A percentile compares a stretch with the other conserved stretches of the same genome.
Conservation (phyloP, 2,888 invertebrate genomes). For the Leptinotarsa juncta region DNA sequence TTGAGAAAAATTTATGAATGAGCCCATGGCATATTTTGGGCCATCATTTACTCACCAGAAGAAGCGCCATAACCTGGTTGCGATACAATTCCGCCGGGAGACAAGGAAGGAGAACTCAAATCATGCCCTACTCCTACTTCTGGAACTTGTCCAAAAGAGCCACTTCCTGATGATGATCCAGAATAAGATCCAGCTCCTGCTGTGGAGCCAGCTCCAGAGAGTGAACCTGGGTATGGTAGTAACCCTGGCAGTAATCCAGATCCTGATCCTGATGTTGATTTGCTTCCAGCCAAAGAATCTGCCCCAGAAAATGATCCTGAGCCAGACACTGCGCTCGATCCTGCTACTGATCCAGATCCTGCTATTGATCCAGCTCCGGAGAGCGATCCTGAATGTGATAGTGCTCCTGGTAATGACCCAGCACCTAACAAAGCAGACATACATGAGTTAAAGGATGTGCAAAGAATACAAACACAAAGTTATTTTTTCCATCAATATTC, state of each 20-base stretch:
- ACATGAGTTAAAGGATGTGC: too few relatives aligned
- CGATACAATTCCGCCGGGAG: background rate
- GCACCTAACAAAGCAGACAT: too few relatives aligned
- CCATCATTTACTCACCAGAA: background rate
- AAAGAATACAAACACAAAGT: too few relatives aligned
- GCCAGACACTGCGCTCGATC: too few relatives aligned
- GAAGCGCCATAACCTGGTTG: background rate
- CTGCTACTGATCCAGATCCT: background rate
- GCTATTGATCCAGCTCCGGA: background rate
- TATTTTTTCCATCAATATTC: too few relatives aligned
- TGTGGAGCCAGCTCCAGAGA: background rate
- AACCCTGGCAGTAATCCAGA: too few relatives aligned
- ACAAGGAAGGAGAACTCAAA: background rate
- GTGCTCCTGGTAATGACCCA: too few relatives aligned
- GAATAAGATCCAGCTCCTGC: conserved; percentile 18
- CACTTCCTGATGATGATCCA: conserved; percentile 3
- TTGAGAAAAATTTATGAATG: too few relatives aligned
- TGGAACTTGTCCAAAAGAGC: background rate
- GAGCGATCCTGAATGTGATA: background rate
- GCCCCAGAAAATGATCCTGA: background rate
- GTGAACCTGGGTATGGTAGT: background rate
- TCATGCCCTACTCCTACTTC: background rate
- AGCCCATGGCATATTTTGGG: too few relatives aligned
- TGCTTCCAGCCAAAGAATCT: conserved; percentile 16
- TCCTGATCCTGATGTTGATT: background rate